These are phyloP conservation scores for Goniozus legneri DNA, from an alignment of 1,140 invertebrate species.

Conservation along the genomic window DNA sequence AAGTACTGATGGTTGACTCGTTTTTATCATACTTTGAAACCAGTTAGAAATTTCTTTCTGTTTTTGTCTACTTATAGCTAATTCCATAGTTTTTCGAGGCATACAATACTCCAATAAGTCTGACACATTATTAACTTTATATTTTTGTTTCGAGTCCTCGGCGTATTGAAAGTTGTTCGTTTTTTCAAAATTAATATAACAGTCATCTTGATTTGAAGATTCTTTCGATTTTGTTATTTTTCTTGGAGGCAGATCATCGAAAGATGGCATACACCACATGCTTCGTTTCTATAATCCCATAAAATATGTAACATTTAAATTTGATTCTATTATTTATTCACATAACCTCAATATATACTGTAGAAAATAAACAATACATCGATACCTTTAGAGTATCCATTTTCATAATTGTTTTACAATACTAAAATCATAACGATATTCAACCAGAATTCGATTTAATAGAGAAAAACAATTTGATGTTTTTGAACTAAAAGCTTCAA, in stretches of 20 bases:
- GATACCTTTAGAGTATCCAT: too few relatives aligned
- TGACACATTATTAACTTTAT: conserved; percentile 26
- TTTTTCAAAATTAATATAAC: not conserved
- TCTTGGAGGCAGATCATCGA: conserved; percentile 1
- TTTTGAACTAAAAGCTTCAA: too few relatives aligned
- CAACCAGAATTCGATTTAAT: too few relatives aligned
- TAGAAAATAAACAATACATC: too few relatives aligned
- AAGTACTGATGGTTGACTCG: conserved; percentile 56
- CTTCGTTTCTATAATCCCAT: too few relatives aligned
- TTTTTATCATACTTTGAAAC: conserved; percentile 31
- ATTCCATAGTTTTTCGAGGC: conserved; percentile 35
- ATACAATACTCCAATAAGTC: conserved; percentile 36
- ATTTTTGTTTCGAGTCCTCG: conserved; percentile 14
- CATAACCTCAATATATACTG: too few relatives aligned
- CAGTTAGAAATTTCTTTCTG: conserved; percentile 43
- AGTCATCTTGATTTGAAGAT: not conserved
- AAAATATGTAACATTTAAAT: too few relatives aligned
- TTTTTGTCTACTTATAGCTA: conserved; percentile 44
- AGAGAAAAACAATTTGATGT: too few relatives aligned
- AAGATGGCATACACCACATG: conserved; percentile 18
- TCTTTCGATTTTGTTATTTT: conserved; percentile 1
- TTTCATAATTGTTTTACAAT: too few relatives aligned
- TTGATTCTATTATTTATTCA: too few relatives aligned
- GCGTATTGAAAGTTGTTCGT: too few relatives aligned
- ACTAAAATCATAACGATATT: too few relatives aligned